A percentile compares a stretch with the other conserved stretches of the same genome.
These are phyloP conservation scores for Orchesella cincta DNA, from an alignment of 1,140 invertebrate genomes.

Conservation along the genomic window DNA sequence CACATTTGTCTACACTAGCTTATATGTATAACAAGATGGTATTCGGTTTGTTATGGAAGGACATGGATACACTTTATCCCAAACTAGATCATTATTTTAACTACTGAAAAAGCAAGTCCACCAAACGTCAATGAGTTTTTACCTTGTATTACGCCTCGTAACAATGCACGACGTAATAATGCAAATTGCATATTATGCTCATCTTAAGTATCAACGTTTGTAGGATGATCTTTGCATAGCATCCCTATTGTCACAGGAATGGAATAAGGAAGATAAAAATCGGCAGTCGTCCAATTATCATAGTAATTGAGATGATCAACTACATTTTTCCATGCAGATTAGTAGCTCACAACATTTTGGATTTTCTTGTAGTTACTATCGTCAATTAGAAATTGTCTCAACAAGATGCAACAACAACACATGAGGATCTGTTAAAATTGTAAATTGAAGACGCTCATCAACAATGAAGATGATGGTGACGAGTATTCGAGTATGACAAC, in stretches of 20 bases:
- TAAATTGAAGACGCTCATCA: not conserved
- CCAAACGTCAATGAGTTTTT: not conserved
- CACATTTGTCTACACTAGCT: conserved; percentile 3
- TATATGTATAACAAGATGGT: too few relatives aligned
- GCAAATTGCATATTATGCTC: not conserved
- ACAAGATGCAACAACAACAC: not conserved
- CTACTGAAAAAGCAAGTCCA: too few relatives aligned
- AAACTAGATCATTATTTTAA: too few relatives aligned
- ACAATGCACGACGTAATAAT: not conserved
- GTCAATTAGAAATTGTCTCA: not conserved
- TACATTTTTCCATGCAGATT: conserved; percentile 10
- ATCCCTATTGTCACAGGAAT: not conserved
- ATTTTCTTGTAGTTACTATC: not conserved
- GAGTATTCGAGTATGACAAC: too few relatives aligned
- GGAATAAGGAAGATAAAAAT: not conserved
- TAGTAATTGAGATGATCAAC: conserved; percentile 10
- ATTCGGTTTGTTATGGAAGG: too few relatives aligned
- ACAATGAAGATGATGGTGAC: not conserved
- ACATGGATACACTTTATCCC: too few relatives aligned
- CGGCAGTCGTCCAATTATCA: not conserved
- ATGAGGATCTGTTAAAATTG: not conserved
- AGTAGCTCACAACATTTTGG: not conserved
- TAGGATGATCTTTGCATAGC: not conserved
- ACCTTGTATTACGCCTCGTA: not conserved
- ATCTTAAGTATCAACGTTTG: not conserved